Evolutionary conservation across 2,113 vertebrate species (phyloP), one percentile per base, ranked within the genome.

Genomic region (Numenius arquata): DNA sequence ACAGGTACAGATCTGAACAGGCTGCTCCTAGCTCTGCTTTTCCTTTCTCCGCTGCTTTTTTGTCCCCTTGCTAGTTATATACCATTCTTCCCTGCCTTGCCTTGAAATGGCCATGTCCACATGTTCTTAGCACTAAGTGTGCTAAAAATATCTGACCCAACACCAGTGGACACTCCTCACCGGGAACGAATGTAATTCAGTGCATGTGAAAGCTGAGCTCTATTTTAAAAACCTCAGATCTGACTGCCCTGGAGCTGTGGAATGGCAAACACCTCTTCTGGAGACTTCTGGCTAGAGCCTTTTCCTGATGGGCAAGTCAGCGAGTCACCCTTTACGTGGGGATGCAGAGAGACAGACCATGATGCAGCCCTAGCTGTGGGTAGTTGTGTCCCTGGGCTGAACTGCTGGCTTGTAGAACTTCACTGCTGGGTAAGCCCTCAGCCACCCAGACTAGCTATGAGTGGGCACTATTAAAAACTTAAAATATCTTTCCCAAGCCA

Each of bases 1-100:
- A 99, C 97, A 99, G 99, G 99, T 99, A 97, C 88, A 90, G 72
- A 71, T 52, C 65, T 77, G 23, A 95, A 23, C 43, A 72, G 38
- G n/a, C 95, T 95, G 93, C 32, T 90, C 16, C 50, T 63, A 32
- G 9, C 36, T 72, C 58, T 66, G 38, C 40, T 59, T 72, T 75
- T 67, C 6, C 53, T 30, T 71, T 88, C 34, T 76, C 34, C 1
- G 1, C 20, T 76, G 26, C 21, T 30, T 74, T 83, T 79, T 82
- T 38, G 7, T 20, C 25, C 29, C 8, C 11, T 59, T 38, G 9
- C 75, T 83, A 41, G 11, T 56, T 74, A 36, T 21, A 43, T 47
- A 13, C 36, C 3, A 14, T 62, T 84, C 55, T 76, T 76, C 20
- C 8, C 17, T 34, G 59, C 36, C 38, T 88, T 11, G 4, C 17